Percentiles rank a stretch among this genome's conserved stretches.
Evolutionary conservation across 1,140 invertebrate species (phyloP).

Genomic region (Caenorhabditis remanei): DNA sequence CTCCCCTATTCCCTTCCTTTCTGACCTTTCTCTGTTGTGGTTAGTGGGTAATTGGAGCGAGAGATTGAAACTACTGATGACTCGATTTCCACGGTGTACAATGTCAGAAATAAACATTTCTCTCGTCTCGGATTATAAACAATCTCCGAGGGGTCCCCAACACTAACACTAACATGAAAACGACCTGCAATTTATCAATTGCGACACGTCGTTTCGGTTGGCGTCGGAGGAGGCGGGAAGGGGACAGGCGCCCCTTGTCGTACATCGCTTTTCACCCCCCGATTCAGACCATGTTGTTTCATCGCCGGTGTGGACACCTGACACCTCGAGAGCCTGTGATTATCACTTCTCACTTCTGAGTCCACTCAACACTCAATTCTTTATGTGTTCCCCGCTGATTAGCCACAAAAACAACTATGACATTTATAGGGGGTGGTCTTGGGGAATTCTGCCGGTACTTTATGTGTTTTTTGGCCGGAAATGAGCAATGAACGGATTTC

Average conservation of each 20-base stretch:
- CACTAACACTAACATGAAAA: background rate
- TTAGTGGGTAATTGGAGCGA: slow-evolving; percentile 25
- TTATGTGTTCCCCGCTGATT: slow-evolving; percentile 12
- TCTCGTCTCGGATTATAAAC: slow-evolving; percentile 17
- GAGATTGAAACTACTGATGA: slow-evolving; percentile 15
- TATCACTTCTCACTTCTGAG: background rate
- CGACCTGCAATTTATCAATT: slow-evolving; percentile 53
- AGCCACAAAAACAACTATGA: background rate
- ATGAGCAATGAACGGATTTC: too few species aligned
- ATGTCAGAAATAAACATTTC: background rate
- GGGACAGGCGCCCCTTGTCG: slow-evolving; percentile 7
- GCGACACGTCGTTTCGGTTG: slow-evolving; percentile 45
- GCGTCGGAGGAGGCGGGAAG: background rate
- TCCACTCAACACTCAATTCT: background rate
- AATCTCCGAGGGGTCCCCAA: background rate
- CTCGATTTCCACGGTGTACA: background rate
- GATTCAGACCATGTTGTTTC: background rate
- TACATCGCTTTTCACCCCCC: slow-evolving; percentile 6
- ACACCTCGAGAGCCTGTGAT: background rate
- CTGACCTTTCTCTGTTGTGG: background rate
- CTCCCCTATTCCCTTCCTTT: background rate
- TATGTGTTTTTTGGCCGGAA: too few species aligned
- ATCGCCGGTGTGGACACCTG: slow-evolving; percentile 16
- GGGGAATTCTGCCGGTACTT: too few species aligned
- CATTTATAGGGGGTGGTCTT: too few species aligned